Base-by-base conservation (phyloP, 2,113 vertebrate species). In the Mystacornis crossleyi region DNA sequence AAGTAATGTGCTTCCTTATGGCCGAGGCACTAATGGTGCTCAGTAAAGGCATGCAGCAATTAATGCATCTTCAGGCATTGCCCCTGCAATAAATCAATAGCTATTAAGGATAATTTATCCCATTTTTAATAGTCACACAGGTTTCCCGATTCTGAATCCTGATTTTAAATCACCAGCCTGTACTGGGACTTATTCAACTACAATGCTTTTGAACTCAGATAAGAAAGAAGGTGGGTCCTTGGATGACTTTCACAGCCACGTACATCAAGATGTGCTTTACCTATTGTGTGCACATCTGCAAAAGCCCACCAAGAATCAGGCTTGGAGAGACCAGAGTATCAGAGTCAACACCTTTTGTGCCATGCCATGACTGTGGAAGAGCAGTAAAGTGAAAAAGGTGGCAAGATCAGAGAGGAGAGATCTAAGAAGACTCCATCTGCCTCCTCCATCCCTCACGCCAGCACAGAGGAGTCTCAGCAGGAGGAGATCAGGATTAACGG, bases 81-180 rank as follows among this genome's bases (percentile, higher is more conserved):
- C 54, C 60, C 31, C 54, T 1, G 0, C 45, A 77, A 79, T 42
- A 95, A 93, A 90, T 82, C 90, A 88, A 77, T 86, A 86, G 24
- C 75, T 86, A 64, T 90, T 87, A 93, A 82, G 66, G 67, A 83
- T 73, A 92, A 89, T 73, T 89, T 69, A 95, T 77, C 64, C 64
- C 38, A 50, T 77, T 92, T 83, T 89, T 81, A 95, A 93, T 38
- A 80, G 53, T 33, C 70, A 84, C 34, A 53, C 15, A 38, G 19
- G 40, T 75, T 80, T 86, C 12, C 43, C 21, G 47, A 42, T 40
- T 92, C 58, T 82, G 62, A 85, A 90, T 73, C 50, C 40, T 55
- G 40, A 48, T 78, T 95, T 95, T 55, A 65, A 87, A 73, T 71
- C 61, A 78, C 53, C 33, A 91, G 65, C 53, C 71, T 47, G 45